These are phyloP conservation scores for Microctonus brassicae DNA, from an alignment of 2,888 invertebrate genomes.

Conservation along the genomic window DNA sequence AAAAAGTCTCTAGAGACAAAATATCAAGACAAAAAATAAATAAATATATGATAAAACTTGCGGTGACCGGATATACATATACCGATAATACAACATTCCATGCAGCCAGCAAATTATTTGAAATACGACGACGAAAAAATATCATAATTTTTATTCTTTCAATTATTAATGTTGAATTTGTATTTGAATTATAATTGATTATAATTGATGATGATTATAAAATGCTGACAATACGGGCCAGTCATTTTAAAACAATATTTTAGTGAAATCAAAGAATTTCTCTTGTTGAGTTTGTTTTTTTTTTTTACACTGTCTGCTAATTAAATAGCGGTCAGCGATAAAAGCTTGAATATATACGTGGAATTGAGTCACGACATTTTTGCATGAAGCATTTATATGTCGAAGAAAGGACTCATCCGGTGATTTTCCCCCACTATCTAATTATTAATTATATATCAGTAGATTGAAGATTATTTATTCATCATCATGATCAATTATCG, in stretches of 20 bases:
- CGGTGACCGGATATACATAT: conserved; percentile 17
- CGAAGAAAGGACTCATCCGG: neutral
- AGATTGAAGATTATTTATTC: neutral
- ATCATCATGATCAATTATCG: neutral
- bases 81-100: conserved; percentile 22
- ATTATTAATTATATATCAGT: neutral
- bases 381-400: neutral
- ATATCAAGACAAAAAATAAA: conserved; percentile 16
- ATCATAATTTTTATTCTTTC: conserved; percentile 8
- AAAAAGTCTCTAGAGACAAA: conserved; percentile 11
- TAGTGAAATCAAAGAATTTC: conserved; percentile 5
- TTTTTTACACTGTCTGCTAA: neutral
- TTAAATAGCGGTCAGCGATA: neutral
- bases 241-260: neutral
- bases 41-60: neutral
- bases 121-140: neutral
- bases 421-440: neutral
- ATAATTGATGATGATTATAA: neutral
- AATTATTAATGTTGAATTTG: neutral
- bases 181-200: neutral
- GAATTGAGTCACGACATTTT: conserved; percentile 10
- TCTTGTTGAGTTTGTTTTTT: neutral
- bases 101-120: conserved; percentile 8
- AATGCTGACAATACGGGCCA: neutral
- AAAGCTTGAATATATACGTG: neutral